phyloP scores from a whole-genome alignment of 2,797 vertebrate species.

The Garrulus glandarius region DNA sequence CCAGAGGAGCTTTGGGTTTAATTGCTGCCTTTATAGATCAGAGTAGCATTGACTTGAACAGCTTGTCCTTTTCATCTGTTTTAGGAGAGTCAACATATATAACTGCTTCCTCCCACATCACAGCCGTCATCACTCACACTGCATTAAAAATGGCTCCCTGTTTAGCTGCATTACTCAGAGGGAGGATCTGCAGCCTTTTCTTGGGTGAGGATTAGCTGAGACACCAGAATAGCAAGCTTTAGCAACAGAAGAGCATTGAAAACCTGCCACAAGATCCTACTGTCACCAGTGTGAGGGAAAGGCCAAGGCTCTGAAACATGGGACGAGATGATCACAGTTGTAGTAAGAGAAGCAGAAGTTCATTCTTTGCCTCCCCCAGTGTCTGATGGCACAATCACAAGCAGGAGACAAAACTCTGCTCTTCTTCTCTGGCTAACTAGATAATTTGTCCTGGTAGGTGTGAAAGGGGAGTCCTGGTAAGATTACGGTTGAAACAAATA shows the following conservation, averaged over 20 bases:
- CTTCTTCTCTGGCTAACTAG: not conserved
- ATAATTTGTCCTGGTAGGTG: not conserved
- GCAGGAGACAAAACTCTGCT: not conserved
- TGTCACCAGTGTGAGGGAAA: not conserved
- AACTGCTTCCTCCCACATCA: conserved; percentile 22
- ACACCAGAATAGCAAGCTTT: not conserved
- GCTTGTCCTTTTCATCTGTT: conserved; percentile 61
- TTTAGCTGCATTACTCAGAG: conserved; percentile 13
- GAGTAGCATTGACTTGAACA: conserved; percentile 62
- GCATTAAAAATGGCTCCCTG: not conserved
- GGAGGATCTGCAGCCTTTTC: not conserved
- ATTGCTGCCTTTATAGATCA: conserved; percentile 64
- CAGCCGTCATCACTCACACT: not conserved
- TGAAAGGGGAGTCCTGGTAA: not conserved
- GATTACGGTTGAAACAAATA: not conserved
- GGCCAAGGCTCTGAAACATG: not conserved
- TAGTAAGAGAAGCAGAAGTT: not conserved
- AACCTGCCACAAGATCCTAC: not conserved
- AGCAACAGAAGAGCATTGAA: not conserved
- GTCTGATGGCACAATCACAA: not conserved
- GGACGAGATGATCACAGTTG: not conserved
- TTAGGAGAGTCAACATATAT: conserved; percentile 53
- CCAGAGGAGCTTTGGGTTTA: conserved; percentile 37
- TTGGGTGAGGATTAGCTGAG: not conserved
- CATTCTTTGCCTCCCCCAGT: not conserved